Conservation (phyloP, 2,888 invertebrate species). For the Empis stercorea region DNA sequence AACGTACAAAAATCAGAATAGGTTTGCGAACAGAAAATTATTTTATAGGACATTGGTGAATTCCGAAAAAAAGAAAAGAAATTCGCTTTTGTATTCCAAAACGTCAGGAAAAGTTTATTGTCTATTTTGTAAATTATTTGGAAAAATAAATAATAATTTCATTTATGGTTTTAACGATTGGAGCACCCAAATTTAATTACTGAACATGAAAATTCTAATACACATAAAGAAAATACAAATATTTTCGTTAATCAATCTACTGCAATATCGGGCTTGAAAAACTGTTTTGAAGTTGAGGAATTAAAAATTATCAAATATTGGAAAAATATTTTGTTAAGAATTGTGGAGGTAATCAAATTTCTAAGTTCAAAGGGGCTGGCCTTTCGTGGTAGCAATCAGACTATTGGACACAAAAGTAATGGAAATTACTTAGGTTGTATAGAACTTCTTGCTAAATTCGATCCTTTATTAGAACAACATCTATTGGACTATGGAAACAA, state of each 20-base stretch:
- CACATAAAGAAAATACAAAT: background rate
- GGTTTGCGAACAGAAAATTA: background rate
- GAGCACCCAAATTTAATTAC: background rate
- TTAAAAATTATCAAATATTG: background rate
- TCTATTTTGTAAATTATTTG: background rate
- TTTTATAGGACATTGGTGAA: conserved; percentile 2
- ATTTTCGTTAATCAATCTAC: background rate
- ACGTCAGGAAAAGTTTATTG: background rate
- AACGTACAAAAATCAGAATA: background rate
- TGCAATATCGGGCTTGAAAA: background rate
- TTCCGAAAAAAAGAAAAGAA: conserved; percentile 6
- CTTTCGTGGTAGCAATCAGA: background rate
- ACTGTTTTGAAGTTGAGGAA: background rate
- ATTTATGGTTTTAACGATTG: conserved; percentile 3
- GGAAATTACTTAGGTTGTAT: conserved; percentile 2
- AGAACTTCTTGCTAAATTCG: conserved; percentile 2
- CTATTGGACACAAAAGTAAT: background rate
- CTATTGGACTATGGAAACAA: background rate
- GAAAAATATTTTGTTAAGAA: background rate
- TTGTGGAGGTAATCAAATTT: background rate
- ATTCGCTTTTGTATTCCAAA: conserved; percentile 3
- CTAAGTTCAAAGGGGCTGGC: background rate
- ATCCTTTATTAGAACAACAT: conserved; percentile 2
- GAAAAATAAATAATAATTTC: background rate
- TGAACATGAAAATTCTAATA: background rate